These are phyloP conservation scores for Pachyseris speciosa DNA, from an alignment of 64 coral and sea anemone species.

Conservation along the genomic window DNA sequence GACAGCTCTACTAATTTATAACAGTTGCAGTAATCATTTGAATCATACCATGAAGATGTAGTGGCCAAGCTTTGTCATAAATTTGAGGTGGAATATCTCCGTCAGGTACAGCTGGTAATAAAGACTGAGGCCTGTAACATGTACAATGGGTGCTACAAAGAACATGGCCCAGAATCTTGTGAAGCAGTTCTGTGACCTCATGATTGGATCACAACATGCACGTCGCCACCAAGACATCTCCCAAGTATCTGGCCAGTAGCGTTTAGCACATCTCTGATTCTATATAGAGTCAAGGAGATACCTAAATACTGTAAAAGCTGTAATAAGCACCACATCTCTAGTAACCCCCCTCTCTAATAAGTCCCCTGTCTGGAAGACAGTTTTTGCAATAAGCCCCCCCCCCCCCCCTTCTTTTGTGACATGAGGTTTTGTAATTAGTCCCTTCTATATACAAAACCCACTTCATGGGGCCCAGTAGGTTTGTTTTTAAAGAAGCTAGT, in stretches of 20 bases:
- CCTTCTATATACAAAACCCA: no score
- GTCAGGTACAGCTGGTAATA: conserved; percentile 83
- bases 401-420: no score
- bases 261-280: conserved; percentile 17
- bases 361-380: no score
- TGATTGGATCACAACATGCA: conserved; percentile 31
- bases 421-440: no score
- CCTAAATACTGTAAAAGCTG: no score
- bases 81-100: conserved; percentile 85
- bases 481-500: no score
- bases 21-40: not conserved
- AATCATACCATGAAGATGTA: conserved; percentile 80
- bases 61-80: conserved; percentile 65
- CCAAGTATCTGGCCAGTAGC: conserved; percentile 77
- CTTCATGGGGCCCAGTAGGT: no score
- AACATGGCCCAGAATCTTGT: conserved; percentile 58
- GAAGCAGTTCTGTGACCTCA: conserved; percentile 62
- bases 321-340: no score
- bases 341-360: no score
- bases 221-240: conserved; percentile 61
- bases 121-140: conserved; percentile 79
- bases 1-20: no score
- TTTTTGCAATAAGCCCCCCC: no score
- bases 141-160: conserved; percentile 81
- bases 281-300: not conserved